Evolutionary conservation across 2,888 invertebrate genomes (phyloP).

Genomic region (Drosophila paranaensis): DNA sequence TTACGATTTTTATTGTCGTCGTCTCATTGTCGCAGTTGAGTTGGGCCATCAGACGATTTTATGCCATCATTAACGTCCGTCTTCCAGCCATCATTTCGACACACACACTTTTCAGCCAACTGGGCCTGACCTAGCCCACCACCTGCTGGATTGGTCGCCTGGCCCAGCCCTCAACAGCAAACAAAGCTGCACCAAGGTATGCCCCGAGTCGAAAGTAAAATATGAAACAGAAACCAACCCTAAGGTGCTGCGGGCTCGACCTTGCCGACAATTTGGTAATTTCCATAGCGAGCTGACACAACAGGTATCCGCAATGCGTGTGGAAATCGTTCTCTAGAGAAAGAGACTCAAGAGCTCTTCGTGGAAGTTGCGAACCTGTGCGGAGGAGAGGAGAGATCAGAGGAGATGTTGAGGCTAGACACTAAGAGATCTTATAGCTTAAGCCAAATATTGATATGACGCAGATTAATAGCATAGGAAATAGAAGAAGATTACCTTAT

Average conservation of each 20-base stretch:
- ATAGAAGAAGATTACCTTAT: no score
- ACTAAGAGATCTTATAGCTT: no score
- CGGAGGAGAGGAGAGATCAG: not conserved
- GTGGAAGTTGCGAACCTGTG: conserved; percentile 7
- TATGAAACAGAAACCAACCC: conserved; percentile 1
- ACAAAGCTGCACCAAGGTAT: conserved; percentile 17
- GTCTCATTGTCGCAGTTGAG: conserved; percentile 46
- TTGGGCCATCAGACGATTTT: conserved; percentile 37
- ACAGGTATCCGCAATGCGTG: conserved; percentile 15
- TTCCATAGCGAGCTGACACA: conserved; percentile 11
- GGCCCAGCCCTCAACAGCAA: conserved; percentile 35
- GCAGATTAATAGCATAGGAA: no score
- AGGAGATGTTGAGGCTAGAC: not conserved
- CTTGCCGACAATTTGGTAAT: conserved; percentile 10
- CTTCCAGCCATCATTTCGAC: conserved; percentile 37
- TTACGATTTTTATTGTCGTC: conserved; percentile 65
- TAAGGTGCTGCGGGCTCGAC: conserved; percentile 15
- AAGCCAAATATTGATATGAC: no score
- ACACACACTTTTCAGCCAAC: conserved; percentile 46
- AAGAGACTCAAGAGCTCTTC: not conserved
- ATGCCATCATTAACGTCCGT: conserved; percentile 60
- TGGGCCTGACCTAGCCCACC: conserved; percentile 48
- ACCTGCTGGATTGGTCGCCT: not conserved
- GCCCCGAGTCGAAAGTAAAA: not conserved
- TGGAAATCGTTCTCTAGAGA: not conserved